Percentiles rank a stretch among this genome's conserved stretches.
These are phyloP conservation scores for Sympetrum striolatum DNA, from an alignment of 2,888 invertebrate species.

Conservation along the genomic window DNA sequence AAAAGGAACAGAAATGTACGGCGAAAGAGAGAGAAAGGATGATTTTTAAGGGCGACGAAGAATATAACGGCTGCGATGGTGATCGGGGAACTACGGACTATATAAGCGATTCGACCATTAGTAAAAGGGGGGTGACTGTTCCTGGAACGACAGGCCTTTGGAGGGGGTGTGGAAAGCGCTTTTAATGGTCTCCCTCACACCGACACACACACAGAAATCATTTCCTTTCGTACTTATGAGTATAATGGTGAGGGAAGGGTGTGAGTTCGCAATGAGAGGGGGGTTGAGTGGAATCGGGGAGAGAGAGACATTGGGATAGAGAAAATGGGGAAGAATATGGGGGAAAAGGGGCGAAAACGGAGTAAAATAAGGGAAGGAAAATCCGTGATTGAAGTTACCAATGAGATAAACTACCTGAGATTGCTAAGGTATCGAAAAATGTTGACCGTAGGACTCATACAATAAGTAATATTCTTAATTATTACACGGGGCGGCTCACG, in stretches of 20 bases:
- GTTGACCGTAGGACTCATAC: too few species aligned
- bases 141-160: constrained; percentile 5
- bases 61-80: constrained; percentile 26
- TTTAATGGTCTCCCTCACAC: constrained; percentile 35
- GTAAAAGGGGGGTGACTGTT: constrained; percentile 25
- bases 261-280: not conserved
- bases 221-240: constrained; percentile 41
- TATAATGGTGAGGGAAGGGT: not conserved
- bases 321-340: not conserved
- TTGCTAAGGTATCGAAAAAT: too few species aligned
- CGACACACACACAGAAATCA: constrained; percentile 11
- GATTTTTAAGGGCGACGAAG: constrained; percentile 27
- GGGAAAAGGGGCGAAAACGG: not conserved
- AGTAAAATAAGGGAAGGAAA: not conserved
- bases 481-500: too few species aligned
- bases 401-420: too few species aligned
- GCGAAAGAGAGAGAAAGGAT: not conserved
- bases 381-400: not conserved
- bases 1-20: not conserved
- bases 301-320: not conserved
- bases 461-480: too few species aligned
- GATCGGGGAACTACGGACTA: constrained; percentile 23
- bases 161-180: constrained; percentile 11
- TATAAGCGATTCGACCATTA: constrained; percentile 43
- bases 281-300: not conserved